Evolutionary conservation across 2,888 invertebrate species (phyloP), one percentile per base, ranked within the genome.

Genomic region (Drosophila merina): DNA sequence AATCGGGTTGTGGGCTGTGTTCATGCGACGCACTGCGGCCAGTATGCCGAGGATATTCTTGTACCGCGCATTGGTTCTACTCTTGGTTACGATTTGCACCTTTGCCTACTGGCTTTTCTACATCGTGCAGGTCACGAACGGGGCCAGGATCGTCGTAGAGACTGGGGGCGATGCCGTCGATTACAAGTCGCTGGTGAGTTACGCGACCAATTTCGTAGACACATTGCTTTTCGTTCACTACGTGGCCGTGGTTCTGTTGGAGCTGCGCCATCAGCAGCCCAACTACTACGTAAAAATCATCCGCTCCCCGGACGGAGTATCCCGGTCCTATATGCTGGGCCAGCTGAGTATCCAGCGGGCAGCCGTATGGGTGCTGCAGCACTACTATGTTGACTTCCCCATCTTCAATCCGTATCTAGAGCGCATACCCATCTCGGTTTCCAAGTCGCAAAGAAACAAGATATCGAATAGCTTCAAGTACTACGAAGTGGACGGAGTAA

Each of bases 91-190:
- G 42, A 95, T 99, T 10, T 96, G 98, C 91, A 96, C 97, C 72
- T 98, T 99, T 92, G 96, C 98, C 4, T 99, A 98, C 92, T 99
- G 99, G 99, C 93, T 99, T 14, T 99, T 99, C 92, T 99, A 99
- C 91, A 95, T 97, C 85, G 98, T 99, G 54, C 97, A 99, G 92
- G 91, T 91, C 60, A 96, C 96, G 0, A 96, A 96, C 91, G 95
- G 95, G 14, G 95, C 96, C 0, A 95, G 95, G 91, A 96, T 96
- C 57, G 94, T 96, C 6, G 95, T 95, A 0, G 95, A 96, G 57
- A 91, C 91, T 0, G 95, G 95, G 0, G 96, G 96, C 87, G 95
- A 95, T 91, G 95, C 95, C 8, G 94, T 95, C 44, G 96, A 96
- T 90, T 98, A 98, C 90, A 96, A 96, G 90, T 95, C 96, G 25